Evolutionary conservation across 2,113 vertebrate genomes (phyloP).

Genomic region (Tympanuchus pallidicinctus): DNA sequence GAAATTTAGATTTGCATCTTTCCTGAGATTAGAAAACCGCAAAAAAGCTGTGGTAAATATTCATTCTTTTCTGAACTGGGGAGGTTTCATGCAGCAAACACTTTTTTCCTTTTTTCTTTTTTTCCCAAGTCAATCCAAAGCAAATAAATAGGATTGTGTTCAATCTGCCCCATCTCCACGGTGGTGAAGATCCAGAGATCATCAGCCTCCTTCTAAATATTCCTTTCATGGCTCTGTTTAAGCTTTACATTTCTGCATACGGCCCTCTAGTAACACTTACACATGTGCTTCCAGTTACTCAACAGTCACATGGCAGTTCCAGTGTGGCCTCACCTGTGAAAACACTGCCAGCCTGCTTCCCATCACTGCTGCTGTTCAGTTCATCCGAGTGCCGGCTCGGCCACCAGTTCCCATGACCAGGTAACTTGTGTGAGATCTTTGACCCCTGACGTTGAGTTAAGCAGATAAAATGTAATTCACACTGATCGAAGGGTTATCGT

Average conservation of each 20-base stretch:
- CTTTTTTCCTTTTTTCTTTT: background rate
- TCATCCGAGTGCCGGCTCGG: slow-evolving; percentile 82
- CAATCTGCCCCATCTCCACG: background rate
- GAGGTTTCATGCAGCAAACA: background rate
- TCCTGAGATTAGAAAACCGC: background rate
- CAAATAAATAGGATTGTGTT: background rate
- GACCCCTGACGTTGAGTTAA: background rate
- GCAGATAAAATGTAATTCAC: background rate
- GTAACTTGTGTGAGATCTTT: slow-evolving; percentile 57
- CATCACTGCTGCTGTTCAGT: slow-evolving; percentile 87
- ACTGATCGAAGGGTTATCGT: background rate
- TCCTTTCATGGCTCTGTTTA: background rate
- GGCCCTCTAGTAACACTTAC: background rate
- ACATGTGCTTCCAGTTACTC: slow-evolving; percentile 79
- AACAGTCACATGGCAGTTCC: slow-evolving; percentile 80
- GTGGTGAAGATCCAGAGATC: background rate
- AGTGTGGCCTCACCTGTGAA: slow-evolving; percentile 82
- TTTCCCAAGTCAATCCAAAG: background rate
- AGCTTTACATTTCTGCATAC: background rate
- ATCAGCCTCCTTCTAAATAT: background rate
- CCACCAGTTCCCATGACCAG: slow-evolving; percentile 80
- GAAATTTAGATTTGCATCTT: background rate
- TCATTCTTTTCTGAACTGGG: background rate
- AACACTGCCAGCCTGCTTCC: slow-evolving; percentile 77
- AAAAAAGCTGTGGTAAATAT: background rate